Base-by-base conservation (phyloP, 2,113 vertebrate species). In the Alexandromys fortis region DNA sequence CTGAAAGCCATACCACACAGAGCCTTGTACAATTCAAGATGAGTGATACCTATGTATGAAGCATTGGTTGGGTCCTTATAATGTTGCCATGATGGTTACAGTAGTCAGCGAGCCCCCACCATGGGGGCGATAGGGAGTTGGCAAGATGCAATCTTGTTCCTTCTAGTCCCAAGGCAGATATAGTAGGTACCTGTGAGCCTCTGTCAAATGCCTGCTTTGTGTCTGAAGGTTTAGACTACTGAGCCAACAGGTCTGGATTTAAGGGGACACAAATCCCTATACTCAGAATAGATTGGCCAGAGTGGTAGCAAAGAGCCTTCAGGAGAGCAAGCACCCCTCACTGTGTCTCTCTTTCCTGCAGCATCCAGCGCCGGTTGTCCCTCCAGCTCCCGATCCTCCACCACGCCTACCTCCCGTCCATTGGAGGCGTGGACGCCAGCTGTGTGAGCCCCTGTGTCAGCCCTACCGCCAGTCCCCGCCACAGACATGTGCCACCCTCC, bases 331-430 rank as follows among this genome's bases (percentile, higher is more conserved):
- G 68, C 90, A 58, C 21, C 24, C 13, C 67, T 61, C 42, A 22
- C 92, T 96, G 86, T 1, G 3, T 35, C 67, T 86, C 42, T 92
- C 79, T 72, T 58, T 11, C 65, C 83, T 65, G 22, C 99, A 99
- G 99, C 98, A 99, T 99, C 99, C 99, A 99, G 97, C 99, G 99
- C 85, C 99, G 99, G 94, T 99, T 99, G 97, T 99, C 99, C 79
- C 99, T 99, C 98, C 99, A 99, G 98, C 99, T 99, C 94, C 99
- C 99, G 96, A 99, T 99, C 96, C 99, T 99, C 77, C 99, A 99
- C 93, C 99, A 99, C 30, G 99, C 99, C 98, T 99, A 99, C 98
- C 98, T 99, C 98, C 99, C 99, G 1, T 99, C 99, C 98, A 99
- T 99, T 98, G 99, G 99, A 98, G 99, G 99, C 85, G 99, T 99